Conservation (phyloP, 2,113 vertebrate species). For the Petroica traversi region DNA sequence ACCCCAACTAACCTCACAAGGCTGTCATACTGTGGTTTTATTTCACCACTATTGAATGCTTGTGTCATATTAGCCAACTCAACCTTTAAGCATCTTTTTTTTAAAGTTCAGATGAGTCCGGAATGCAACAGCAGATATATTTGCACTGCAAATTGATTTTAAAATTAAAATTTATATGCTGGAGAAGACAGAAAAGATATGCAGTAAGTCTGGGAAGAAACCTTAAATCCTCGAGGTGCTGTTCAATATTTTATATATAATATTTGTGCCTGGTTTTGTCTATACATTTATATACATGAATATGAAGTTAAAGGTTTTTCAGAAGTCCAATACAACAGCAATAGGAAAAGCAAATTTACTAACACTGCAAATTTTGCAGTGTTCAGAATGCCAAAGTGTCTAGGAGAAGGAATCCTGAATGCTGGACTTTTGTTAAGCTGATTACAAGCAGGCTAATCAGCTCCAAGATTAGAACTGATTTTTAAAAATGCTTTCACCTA, state of each 20-base stretch:
- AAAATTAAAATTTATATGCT: not conserved
- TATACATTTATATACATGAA: not conserved
- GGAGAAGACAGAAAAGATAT: not conserved
- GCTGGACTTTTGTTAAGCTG: not conserved
- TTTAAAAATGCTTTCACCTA: not conserved
- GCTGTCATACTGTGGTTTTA: not conserved
- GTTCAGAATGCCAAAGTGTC: not conserved
- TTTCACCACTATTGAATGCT: not conserved
- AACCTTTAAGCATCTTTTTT: not conserved
- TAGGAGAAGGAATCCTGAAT: not conserved
- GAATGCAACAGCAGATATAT: not conserved
- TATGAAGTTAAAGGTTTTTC: not conserved
- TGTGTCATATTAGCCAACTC: not conserved
- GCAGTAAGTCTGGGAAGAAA: not conserved
- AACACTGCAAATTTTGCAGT: not conserved
- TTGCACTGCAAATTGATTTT: not conserved
- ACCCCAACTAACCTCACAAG: not conserved
- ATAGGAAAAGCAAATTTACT: not conserved
- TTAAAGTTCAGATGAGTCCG: not conserved
- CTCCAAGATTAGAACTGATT: not conserved
- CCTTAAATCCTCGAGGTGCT: not conserved
- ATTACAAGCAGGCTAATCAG: not conserved
- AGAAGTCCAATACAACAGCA: not conserved
- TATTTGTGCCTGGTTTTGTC: not conserved
- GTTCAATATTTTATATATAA: not conserved